Conservation (phyloP, 1,140 invertebrate genomes). For the Drosophila saltans region DNA sequence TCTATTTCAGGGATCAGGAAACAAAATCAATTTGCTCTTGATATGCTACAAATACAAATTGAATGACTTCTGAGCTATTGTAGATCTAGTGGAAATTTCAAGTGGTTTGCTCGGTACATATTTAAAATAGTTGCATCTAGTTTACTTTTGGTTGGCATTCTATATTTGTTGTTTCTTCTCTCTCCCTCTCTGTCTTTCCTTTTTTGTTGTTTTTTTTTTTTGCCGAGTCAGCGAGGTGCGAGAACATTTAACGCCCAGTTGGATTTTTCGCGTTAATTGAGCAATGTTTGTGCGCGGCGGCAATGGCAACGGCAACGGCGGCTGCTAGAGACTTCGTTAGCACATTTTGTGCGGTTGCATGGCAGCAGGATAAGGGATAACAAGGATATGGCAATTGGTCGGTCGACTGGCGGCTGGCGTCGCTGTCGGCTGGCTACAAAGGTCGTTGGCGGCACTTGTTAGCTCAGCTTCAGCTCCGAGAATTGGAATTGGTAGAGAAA, state of each 20-base stretch:
- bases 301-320: constrained; percentile 47
- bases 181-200: background rate
- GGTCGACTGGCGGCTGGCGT: constrained; percentile 13
- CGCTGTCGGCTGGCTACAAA: constrained; percentile 58
- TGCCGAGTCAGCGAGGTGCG: constrained; percentile 71
- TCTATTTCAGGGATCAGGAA: too few species aligned
- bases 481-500: constrained; percentile 44
- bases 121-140: constrained; percentile 1
- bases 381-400: constrained; percentile 53
- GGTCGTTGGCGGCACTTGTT: constrained; percentile 58
- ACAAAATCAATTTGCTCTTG: too few species aligned
- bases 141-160: constrained; percentile 7
- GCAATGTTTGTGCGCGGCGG: constrained; percentile 57
- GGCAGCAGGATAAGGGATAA: constrained; percentile 53
- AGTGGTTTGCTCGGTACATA: constrained; percentile 2
- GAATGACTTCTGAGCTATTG: background rate
- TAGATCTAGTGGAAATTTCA: background rate
- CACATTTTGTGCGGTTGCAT: constrained; percentile 70
- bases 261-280: constrained; percentile 73
- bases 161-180: constrained; percentile 1
- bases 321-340: constrained; percentile 62
- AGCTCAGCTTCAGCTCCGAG: constrained; percentile 50
- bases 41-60: too few species aligned
- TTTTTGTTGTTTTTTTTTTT: constrained; percentile 11
- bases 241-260: constrained; percentile 71